A percentile compares a stretch with the other conserved stretches of the same genome.
phyloP scores from a whole-genome alignment of 2,113 vertebrate genomes.

The Siniperca knerii region DNA sequence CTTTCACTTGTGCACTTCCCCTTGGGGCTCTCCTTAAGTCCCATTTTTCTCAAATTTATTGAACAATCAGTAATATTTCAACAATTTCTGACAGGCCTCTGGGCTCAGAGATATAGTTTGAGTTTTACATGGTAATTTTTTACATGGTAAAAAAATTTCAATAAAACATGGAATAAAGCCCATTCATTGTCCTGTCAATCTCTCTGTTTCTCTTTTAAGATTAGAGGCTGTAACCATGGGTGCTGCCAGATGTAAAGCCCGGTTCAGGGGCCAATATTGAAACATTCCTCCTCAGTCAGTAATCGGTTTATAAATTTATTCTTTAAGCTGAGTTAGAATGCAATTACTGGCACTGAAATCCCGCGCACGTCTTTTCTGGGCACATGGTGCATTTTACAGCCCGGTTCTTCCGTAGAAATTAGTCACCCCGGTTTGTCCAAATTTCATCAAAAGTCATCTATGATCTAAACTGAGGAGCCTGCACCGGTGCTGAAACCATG shows the following conservation, averaged over 20 bases:
- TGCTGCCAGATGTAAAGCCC: slow-evolving; percentile 55
- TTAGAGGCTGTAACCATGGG: slow-evolving; percentile 47
- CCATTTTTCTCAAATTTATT: slow-evolving; percentile 6
- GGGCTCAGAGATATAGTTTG: neutral
- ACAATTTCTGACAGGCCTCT: neutral
- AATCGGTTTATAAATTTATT: slow-evolving; percentile 83
- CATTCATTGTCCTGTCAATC: slow-evolving; percentile 69
- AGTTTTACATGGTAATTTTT: neutral
- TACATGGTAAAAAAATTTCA: neutral
- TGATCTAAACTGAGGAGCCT: neutral
- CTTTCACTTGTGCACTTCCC: slow-evolving; percentile 42
- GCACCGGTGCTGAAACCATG: neutral
- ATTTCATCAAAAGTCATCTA: neutral
- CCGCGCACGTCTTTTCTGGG: slow-evolving; percentile 12
- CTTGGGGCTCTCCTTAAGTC: neutral
- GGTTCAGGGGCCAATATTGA: slow-evolving; percentile 76
- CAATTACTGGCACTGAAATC: slow-evolving; percentile 60
- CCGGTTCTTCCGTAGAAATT: neutral
- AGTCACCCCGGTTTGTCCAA: neutral
- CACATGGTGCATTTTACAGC: slow-evolving; percentile 29
- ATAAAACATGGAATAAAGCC: slow-evolving; percentile 43
- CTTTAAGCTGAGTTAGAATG: slow-evolving; percentile 82
- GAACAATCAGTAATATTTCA: neutral
- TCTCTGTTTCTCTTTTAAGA: slow-evolving; percentile 61
- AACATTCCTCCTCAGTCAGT: slow-evolving; percentile 78